Evolutionary conservation across 2,113 vertebrate species (phyloP).

Genomic region (Phylloscopus trochiloides): DNA sequence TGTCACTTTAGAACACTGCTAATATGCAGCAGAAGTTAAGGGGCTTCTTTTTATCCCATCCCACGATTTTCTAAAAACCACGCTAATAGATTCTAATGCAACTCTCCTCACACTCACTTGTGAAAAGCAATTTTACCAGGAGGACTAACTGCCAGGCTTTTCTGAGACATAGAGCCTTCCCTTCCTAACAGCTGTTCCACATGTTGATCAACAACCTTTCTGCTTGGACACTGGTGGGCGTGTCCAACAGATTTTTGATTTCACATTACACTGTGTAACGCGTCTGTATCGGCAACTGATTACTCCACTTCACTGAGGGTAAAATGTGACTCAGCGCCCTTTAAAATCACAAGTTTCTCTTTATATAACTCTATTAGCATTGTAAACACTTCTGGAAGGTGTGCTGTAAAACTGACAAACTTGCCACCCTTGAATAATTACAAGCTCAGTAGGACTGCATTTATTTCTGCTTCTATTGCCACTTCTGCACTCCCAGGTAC

Average conservation of each 20-base stretch:
- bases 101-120: not conserved
- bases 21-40: not conserved
- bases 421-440: slow-evolving; percentile 10
- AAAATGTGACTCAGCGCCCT: slow-evolving; percentile 1
- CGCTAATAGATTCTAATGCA: not conserved
- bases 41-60: not conserved
- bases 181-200: not conserved
- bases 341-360: not conserved
- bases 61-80: not conserved
- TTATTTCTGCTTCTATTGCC: not conserved
- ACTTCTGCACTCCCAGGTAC: not conserved
- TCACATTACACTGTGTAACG: not conserved
- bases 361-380: not conserved
- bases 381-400: slow-evolving; percentile 1
- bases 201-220: not conserved
- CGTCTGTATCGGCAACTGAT: not conserved
- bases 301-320: not conserved
- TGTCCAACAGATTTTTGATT: not conserved
- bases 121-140: not conserved
- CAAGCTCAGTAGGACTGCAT: not conserved
- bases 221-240: not conserved
- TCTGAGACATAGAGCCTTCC: not conserved
- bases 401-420: not conserved
- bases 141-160: not conserved
- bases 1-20: not conserved